phyloP scores from a whole-genome alignment of 2,797 vertebrate genomes.

The Siniperca scherzeri region DNA sequence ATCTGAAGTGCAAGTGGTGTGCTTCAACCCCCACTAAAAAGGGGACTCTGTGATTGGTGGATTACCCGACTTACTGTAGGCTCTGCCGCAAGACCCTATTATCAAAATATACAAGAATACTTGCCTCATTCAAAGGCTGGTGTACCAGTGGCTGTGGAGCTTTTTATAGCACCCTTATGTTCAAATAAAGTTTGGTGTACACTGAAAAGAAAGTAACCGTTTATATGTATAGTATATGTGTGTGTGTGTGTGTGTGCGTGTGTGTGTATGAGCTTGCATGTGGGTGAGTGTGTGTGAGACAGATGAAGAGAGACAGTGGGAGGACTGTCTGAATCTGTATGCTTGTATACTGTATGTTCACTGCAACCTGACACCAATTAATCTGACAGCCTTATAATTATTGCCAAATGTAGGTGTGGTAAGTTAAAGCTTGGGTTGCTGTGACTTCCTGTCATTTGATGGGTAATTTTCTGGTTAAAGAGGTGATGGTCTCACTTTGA shows the following conservation, averaged over 20 bases:
- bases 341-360: conserved; percentile 33
- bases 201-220: conserved; percentile 34
- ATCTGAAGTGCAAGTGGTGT: conserved; percentile 51
- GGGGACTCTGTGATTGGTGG: conserved; percentile 59
- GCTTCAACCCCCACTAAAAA: conserved; percentile 59
- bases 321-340: conserved; percentile 24
- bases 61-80: conserved; percentile 41
- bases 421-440: conserved; percentile 29
- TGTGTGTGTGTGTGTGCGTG: conserved; percentile 6
- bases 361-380: conserved; percentile 61
- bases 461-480: conserved; percentile 43
- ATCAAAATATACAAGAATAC: conserved; percentile 72
- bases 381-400: conserved; percentile 68
- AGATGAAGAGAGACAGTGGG: conserved; percentile 6
- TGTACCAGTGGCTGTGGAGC: conserved; percentile 20
- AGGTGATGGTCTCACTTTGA: conserved; percentile 53
- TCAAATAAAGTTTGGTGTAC: conserved; percentile 38
- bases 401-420: conserved; percentile 73
- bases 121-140: conserved; percentile 41
- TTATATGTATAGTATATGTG: conserved; percentile 16
- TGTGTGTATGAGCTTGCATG: not conserved
- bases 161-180: conserved; percentile 39
- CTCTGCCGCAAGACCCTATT: conserved; percentile 44
- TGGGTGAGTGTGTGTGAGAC: conserved; percentile 13
- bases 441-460: conserved; percentile 60